Evolutionary conservation across 2,888 invertebrate species (phyloP).

Genomic region (Agrotis clavis): DNA sequence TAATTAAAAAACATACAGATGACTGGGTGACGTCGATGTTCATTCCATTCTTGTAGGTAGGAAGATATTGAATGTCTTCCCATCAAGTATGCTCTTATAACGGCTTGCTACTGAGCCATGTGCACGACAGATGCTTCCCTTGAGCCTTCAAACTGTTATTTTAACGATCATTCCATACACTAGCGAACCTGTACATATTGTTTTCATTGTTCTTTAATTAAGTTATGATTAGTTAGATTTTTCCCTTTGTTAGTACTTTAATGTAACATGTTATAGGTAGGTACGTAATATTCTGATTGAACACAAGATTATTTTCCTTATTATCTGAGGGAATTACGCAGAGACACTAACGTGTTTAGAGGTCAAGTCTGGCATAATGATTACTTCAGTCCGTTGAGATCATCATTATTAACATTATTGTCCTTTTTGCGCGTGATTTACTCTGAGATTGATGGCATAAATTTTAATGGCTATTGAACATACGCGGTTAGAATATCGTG

Average conservation of each 20-base stretch:
- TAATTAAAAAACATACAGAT: slow-evolving; percentile 77
- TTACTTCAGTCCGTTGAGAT: slow-evolving; percentile 75
- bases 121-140: slow-evolving; percentile 87
- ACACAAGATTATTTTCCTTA: slow-evolving; percentile 49
- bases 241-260: neutral
- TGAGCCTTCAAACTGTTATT: slow-evolving; percentile 75
- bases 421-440: slow-evolving; percentile 74
- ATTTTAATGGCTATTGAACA: slow-evolving; percentile 53
- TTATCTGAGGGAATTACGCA: slow-evolving; percentile 47
- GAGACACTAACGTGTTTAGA: slow-evolving; percentile 57
- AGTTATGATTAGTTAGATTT: slow-evolving; percentile 7
- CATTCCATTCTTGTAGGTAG: slow-evolving; percentile 71
- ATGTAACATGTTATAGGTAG: slow-evolving; percentile 10
- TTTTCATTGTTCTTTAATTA: slow-evolving; percentile 29
- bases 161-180: slow-evolving; percentile 51
- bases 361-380: slow-evolving; percentile 72
- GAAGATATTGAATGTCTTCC: slow-evolving; percentile 82
- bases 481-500: slow-evolving; percentile 55
- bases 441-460: slow-evolving; percentile 59
- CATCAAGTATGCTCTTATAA: slow-evolving; percentile 80
- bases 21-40: slow-evolving; percentile 74
- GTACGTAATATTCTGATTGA: slow-evolving; percentile 35
- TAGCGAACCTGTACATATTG: slow-evolving; percentile 29
- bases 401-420: slow-evolving; percentile 75
- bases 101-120: slow-evolving; percentile 81